A percentile compares a stretch with the other conserved stretches of the same genome.
Evolutionary conservation across 2,113 vertebrate species (phyloP).

Genomic region (Nipponia nippon): DNA sequence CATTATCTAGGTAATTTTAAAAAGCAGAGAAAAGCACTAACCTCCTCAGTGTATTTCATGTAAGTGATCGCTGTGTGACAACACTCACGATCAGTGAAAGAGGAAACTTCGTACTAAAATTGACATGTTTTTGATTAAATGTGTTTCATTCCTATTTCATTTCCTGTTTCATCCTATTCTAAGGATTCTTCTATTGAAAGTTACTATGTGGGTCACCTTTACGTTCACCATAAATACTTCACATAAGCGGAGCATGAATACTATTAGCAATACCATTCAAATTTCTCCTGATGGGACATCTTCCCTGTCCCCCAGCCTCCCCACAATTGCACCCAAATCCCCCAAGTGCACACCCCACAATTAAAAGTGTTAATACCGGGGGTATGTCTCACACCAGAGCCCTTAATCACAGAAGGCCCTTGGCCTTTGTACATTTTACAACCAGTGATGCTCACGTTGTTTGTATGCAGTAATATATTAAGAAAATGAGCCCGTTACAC

Average conservation of each 20-base stretch:
- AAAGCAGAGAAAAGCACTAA: not conserved
- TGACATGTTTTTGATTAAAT: fast-evolving
- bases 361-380: not conserved
- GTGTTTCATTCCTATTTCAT: too few relatives aligned
- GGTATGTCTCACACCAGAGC: not conserved
- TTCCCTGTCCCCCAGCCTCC: too few relatives aligned
- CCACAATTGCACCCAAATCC: too few relatives aligned
- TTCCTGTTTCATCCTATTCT: too few relatives aligned
- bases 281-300: not conserved
- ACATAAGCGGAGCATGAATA: not conserved
- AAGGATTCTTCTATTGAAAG: not conserved
- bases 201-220: not conserved
- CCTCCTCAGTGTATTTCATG: fast-evolving
- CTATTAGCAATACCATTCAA: not conserved
- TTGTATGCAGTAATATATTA: fast-evolving
- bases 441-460: fast-evolving
- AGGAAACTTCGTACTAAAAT: not conserved
- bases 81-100: fast-evolving
- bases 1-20: not conserved
- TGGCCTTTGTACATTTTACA: not conserved
- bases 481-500: not conserved
- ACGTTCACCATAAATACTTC: not conserved
- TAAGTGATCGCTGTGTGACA: fast-evolving
- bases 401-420: not conserved
- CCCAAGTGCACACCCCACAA: not conserved